Conservation (phyloP, 1,140 invertebrate species). For the Anagrus nilaparvatae region DNA sequence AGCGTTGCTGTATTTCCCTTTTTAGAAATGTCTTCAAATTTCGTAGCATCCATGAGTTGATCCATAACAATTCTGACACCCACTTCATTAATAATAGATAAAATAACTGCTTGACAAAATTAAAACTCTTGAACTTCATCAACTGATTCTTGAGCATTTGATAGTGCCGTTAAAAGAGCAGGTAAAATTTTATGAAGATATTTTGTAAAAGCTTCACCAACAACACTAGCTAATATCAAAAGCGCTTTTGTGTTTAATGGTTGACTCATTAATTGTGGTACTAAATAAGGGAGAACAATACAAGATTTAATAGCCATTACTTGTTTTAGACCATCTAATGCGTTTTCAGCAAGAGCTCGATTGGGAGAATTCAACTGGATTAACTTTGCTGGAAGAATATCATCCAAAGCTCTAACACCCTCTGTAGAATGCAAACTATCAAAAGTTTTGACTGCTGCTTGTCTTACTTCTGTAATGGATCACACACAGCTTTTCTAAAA, state of each 20-base stretch:
- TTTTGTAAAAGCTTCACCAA: constrained; percentile 80
- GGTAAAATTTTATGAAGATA: constrained; percentile 78
- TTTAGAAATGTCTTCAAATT: constrained; percentile 51
- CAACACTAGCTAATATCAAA: constrained; percentile 84
- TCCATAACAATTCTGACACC: constrained; percentile 84
- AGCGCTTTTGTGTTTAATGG: constrained; percentile 88
- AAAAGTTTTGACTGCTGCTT: constrained; percentile 93
- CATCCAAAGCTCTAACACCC: constrained; percentile 89
- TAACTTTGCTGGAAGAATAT: constrained; percentile 88
- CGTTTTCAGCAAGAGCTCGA: constrained; percentile 64
- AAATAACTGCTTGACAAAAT: constrained; percentile 85
- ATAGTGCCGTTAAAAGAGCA: constrained; percentile 72
- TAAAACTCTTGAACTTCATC: constrained; percentile 73
- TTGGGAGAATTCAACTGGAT: constrained; percentile 72
- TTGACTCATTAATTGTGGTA: constrained; percentile 83
- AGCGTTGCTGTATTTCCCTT: constrained; percentile 76
- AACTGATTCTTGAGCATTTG: constrained; percentile 55
- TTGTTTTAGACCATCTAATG: constrained; percentile 88
- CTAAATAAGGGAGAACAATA: constrained; percentile 89
- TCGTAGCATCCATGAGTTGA: constrained; percentile 73
- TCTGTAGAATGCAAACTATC: constrained; percentile 92
- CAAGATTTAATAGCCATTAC: constrained; percentile 94
- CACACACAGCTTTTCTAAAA: constrained; percentile 75
- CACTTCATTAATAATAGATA: constrained; percentile 80
- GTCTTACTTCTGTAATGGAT: constrained; percentile 83